phyloP scores from a whole-genome alignment of 2,797 vertebrate genomes.

The Hydrophis major region DNA sequence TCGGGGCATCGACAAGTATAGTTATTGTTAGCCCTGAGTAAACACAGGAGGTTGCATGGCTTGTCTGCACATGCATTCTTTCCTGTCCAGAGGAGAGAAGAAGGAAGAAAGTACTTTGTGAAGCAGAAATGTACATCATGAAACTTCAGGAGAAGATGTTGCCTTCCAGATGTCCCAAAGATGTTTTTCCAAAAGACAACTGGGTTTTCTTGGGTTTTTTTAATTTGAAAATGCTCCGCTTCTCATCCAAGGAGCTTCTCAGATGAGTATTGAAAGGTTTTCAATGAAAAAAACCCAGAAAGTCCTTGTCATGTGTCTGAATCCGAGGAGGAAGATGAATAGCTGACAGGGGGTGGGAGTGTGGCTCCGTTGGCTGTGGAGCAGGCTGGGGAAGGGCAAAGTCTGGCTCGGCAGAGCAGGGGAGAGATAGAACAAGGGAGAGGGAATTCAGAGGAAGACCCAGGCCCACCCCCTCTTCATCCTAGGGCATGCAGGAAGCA shows the following conservation, averaged over 20 bases:
- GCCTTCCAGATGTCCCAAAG: neutral
- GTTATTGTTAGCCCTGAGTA: conserved; percentile 82
- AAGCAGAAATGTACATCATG: neutral
- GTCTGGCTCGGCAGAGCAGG: too few species aligned
- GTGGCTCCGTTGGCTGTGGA: too few species aligned
- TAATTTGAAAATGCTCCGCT: neutral
- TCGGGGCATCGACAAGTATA: conserved; percentile 89
- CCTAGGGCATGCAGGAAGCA: too few species aligned
- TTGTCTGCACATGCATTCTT: conserved; percentile 83
- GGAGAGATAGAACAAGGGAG: too few species aligned
- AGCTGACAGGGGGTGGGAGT: too few species aligned
- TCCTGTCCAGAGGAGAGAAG: conserved; percentile 69
- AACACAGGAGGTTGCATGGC: conserved; percentile 90
- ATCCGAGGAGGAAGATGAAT: too few species aligned
- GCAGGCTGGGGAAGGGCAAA: too few species aligned
- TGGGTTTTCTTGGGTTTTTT: neutral
- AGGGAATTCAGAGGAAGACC: too few species aligned
- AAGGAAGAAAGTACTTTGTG: neutral
- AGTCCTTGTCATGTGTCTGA: too few species aligned
- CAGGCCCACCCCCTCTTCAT: too few species aligned
- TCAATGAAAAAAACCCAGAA: neutral
- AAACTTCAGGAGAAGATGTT: neutral
- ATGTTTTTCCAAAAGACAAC: neutral
- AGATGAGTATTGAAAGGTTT: neutral
- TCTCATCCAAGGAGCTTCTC: neutral